These are phyloP conservation scores for Eurypyga helias DNA, from an alignment of 2,113 vertebrate species.

Conservation along the genomic window DNA sequence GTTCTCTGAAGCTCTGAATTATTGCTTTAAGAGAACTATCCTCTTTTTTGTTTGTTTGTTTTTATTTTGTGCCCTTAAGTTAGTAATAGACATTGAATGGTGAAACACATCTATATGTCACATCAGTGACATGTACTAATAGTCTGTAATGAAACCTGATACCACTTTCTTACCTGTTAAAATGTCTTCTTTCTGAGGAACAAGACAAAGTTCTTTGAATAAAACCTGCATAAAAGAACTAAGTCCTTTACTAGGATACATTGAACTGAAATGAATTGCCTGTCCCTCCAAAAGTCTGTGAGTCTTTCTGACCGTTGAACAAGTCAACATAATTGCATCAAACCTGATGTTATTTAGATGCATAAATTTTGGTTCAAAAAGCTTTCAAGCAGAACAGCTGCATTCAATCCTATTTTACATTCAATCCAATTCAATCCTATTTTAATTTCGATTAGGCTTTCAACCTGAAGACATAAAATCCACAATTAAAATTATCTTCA, in stretches of 20 bases:
- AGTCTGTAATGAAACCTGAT: neutral
- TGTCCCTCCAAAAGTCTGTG: neutral
- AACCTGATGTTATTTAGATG: neutral
- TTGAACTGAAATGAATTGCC: neutral
- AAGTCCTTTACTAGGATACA: neutral
- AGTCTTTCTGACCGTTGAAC: neutral
- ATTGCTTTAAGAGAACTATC: accelerated
- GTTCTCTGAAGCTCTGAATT: neutral
- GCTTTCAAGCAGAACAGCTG: neutral
- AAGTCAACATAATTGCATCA: neutral
- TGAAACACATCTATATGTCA: neutral
- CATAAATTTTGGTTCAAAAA: neutral
- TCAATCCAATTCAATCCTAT: neutral
- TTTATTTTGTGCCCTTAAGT: neutral
- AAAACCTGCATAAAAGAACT: neutral
- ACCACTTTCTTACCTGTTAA: neutral
- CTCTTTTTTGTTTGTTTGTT: neutral
- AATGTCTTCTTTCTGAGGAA: neutral
- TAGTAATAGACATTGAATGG: neutral
- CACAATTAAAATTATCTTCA: neutral
- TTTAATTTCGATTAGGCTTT: neutral
- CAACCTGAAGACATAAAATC: neutral
- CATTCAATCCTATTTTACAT: neutral
- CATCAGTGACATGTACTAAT: accelerated
- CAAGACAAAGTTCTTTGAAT: neutral